phyloP scores from a whole-genome alignment of 2,888 invertebrate genomes.

The Vesta saturnalis region DNA sequence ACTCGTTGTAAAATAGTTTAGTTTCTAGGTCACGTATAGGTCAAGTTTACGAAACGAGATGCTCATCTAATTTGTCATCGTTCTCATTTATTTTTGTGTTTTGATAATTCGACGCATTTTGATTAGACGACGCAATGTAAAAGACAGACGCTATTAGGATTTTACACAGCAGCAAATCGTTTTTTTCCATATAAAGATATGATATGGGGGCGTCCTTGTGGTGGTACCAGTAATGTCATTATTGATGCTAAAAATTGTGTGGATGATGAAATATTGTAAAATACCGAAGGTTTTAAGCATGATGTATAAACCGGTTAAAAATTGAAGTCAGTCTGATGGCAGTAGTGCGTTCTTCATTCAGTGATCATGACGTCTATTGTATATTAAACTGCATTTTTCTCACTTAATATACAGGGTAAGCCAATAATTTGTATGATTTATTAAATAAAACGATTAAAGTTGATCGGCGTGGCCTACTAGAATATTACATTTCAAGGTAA shows the following conservation, averaged over 20 bases:
- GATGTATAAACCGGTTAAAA: not conserved
- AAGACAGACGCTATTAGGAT: not conserved
- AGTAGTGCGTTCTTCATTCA: slow-evolving; percentile 6
- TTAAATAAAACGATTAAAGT: not conserved
- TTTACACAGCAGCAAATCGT: not conserved
- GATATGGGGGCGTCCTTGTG: slow-evolving; percentile 3
- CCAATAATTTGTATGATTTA: too few relatives aligned
- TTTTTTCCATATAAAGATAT: not conserved
- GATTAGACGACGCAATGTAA: not conserved
- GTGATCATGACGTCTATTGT: not conserved
- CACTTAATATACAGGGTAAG: not conserved
- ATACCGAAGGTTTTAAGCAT: not conserved
- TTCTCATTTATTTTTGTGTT: too few relatives aligned
- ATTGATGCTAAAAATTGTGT: not conserved
- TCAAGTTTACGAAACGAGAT: not conserved
- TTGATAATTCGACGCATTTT: too few relatives aligned
- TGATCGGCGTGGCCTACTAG: slow-evolving; percentile 20
- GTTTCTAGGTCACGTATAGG: not conserved
- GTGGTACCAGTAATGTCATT: not conserved
- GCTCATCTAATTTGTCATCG: not conserved
- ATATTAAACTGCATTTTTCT: too few relatives aligned
- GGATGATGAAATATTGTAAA: slow-evolving; percentile 14
- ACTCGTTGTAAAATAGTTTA: too few relatives aligned
- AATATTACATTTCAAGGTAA: slow-evolving; percentile 26
- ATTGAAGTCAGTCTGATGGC: not conserved